Conservation (phyloP, 2,888 invertebrate genomes). For the Sycophila texana region DNA sequence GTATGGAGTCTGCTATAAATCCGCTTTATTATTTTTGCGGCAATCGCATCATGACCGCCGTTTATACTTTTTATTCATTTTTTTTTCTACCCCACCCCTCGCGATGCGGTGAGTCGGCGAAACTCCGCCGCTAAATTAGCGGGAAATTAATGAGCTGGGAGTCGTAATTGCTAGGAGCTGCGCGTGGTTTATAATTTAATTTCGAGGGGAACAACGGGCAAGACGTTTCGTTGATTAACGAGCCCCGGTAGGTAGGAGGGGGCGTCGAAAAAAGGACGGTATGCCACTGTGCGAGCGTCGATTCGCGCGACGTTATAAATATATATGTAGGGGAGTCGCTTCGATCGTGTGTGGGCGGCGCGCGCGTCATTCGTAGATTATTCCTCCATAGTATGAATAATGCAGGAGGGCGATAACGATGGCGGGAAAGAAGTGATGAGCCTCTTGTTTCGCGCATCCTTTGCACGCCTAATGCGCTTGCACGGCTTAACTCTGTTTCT, state of each 20-base stretch:
- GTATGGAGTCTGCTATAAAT: background rate
- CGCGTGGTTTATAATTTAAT: conserved; percentile 24
- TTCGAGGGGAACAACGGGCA: background rate
- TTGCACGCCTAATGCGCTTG: too few species aligned
- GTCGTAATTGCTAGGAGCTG: conserved; percentile 41
- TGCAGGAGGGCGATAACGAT: background rate
- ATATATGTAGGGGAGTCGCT: conserved; percentile 3
- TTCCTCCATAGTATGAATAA: conserved; percentile 27
- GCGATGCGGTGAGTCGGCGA: conserved; percentile 8
- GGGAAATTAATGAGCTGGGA: conserved; percentile 46
- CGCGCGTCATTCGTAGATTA: conserved; percentile 38
- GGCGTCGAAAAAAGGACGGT: background rate
- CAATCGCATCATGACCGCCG: background rate
- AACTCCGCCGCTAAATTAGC: conserved; percentile 35
- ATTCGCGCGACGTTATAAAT: conserved; percentile 29
- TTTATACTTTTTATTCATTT: background rate
- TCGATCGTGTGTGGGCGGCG: conserved; percentile 19
- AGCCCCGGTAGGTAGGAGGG: background rate
- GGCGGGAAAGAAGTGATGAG: background rate
- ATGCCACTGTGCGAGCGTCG: background rate
- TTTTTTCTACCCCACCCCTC: too few species aligned
- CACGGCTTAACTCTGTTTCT: too few species aligned
- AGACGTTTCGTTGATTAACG: conserved; percentile 29
- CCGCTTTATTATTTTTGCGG: background rate
- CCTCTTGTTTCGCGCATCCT: background rate